Conservation (phyloP, 2,113 vertebrate genomes). For the Mola mola region DNA sequence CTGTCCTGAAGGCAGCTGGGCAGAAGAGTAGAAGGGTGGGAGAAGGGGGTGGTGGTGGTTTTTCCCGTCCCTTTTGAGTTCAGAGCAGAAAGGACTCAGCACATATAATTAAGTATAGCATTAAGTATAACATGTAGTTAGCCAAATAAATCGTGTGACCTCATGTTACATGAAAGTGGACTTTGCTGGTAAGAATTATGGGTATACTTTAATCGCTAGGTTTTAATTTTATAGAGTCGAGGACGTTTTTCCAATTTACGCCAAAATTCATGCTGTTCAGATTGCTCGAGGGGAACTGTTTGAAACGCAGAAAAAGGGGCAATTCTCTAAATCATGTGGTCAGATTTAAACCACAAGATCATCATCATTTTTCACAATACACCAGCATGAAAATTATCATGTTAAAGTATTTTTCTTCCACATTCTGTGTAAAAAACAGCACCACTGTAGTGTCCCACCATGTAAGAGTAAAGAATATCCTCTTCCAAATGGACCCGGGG, state of each 20-base stretch:
- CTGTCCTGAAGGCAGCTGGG: slow-evolving; percentile 67
- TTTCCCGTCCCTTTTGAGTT: slow-evolving; percentile 16
- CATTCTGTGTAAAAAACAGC: not conserved
- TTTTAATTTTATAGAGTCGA: slow-evolving; percentile 29
- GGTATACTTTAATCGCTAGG: slow-evolving; percentile 6
- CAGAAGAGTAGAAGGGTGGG: slow-evolving; percentile 39
- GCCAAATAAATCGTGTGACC: no score
- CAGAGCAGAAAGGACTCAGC: not conserved
- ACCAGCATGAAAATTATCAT: not conserved
- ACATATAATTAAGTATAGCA: no score
- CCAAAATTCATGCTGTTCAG: not conserved
- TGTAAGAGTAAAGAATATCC: slow-evolving; percentile 33
- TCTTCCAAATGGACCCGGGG: slow-evolving; percentile 57
- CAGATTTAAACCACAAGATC: slow-evolving; percentile 5
- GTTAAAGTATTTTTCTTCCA: not conserved
- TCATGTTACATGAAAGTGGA: no score
- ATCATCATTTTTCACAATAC: not conserved
- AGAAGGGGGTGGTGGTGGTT: slow-evolving; percentile 29
- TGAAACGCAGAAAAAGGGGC: not conserved
- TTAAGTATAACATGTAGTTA: no score
- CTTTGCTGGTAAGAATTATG: no score
- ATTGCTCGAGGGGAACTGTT: slow-evolving; percentile 8
- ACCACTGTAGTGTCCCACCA: slow-evolving; percentile 14
- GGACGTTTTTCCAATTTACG: not conserved
- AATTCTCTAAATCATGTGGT: not conserved